These are phyloP conservation scores for Euthynnus affinis DNA, from an alignment of 2,797 vertebrate species.

Conservation along the genomic window DNA sequence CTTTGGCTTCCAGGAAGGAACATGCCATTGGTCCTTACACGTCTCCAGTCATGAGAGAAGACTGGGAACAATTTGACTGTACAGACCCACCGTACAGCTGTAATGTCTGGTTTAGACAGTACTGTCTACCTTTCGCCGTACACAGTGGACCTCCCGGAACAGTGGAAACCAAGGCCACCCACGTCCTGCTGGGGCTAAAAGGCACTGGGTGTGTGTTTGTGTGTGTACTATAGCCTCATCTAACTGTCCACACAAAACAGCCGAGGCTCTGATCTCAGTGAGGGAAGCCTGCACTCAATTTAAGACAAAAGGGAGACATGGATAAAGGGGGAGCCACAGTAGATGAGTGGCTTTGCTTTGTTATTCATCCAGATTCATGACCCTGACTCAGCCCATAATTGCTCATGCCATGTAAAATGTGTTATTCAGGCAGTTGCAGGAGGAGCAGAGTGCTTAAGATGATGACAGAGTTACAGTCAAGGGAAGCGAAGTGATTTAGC, in stretches of 20 bases:
- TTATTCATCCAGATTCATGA: slow-evolving; percentile 68
- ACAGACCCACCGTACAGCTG: slow-evolving; percentile 73
- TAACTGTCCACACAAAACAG: slow-evolving; percentile 62
- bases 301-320: slow-evolving; percentile 63
- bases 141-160: slow-evolving; percentile 76
- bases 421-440: slow-evolving; percentile 58
- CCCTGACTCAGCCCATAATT: slow-evolving; percentile 70
- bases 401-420: slow-evolving; percentile 46
- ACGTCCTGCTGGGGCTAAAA: slow-evolving; percentile 62
- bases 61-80: slow-evolving; percentile 77
- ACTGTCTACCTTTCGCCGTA: slow-evolving; percentile 70
- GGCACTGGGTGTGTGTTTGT: slow-evolving; percentile 36
- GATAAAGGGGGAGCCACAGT: slow-evolving; percentile 47
- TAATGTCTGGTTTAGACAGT: slow-evolving; percentile 77
- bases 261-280: slow-evolving; percentile 65
- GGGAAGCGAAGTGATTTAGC: slow-evolving; percentile 32
- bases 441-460: slow-evolving; percentile 43
- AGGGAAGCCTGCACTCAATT: slow-evolving; percentile 75
- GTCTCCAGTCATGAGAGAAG: slow-evolving; percentile 66
- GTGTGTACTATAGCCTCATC: slow-evolving; percentile 50
- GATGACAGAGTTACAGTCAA: slow-evolving; percentile 54
- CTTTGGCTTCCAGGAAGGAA: slow-evolving; percentile 70
- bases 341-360: slow-evolving; percentile 67
- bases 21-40: slow-evolving; percentile 58
- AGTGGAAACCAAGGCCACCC: slow-evolving; percentile 80